Conservation (phyloP, 2,113 vertebrate genomes). For the Origma solitaria region DNA sequence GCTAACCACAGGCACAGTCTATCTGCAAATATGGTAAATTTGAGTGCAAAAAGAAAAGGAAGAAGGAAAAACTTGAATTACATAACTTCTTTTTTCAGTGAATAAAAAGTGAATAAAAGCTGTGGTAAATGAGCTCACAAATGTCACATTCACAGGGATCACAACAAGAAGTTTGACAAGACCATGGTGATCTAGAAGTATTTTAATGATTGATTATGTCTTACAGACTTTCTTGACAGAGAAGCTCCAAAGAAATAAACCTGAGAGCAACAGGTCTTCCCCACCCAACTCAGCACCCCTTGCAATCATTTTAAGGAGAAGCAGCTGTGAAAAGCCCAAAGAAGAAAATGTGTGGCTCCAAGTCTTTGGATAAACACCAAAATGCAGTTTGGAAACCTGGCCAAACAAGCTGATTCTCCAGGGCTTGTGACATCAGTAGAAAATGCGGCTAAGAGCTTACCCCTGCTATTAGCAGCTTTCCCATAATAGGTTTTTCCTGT, state of each 20-base stretch:
- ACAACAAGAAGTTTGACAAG: not conserved
- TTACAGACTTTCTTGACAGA: not conserved
- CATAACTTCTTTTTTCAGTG: not conserved
- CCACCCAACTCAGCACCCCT: not conserved
- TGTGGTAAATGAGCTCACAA: not conserved
- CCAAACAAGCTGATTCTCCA: not conserved
- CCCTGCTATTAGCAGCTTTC: not conserved
- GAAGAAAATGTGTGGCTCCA: not conserved
- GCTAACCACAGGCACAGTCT: not conserved
- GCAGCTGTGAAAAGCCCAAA: not conserved
- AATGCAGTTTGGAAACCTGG: not conserved
- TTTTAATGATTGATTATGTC: not conserved
- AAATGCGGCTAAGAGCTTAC: not conserved
- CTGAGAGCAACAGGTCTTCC: not conserved
- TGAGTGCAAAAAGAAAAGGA: not conserved
- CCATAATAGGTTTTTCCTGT: not conserved
- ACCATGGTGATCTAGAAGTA: not conserved
- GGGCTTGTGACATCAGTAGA: not conserved
- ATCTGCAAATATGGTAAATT: not conserved
- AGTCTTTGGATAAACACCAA: not conserved
- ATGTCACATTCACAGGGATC: not conserved
- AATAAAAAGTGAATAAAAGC: not conserved
- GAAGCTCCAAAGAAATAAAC: not conserved
- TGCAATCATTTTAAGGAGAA: not conserved
- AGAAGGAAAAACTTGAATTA: not conserved